Evolutionary conservation across 2,113 vertebrate genomes (phyloP), one percentile per base, ranked within the genome.

Genomic region (Himantopus leucocephalus): DNA sequence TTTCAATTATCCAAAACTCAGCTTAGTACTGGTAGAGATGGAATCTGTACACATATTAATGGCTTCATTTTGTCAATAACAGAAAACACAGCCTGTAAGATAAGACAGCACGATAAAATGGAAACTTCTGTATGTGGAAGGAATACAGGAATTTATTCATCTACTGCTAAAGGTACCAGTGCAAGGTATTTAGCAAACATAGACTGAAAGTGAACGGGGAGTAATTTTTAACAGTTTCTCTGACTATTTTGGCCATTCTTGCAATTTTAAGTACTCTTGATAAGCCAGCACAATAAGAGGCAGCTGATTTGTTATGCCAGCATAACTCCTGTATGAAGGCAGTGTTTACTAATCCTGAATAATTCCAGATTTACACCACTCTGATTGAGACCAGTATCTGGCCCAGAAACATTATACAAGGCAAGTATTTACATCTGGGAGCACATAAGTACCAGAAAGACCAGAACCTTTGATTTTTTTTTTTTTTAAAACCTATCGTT

Each of bases 341-440:
- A 90, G 43, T 72, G 35, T 77, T 96, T 88, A 75, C 70, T 86
- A 93, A 72, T 77, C 64, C 81, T 81, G 79, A 96, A 88, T 91
- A 92, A 96, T 67, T 88, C 71, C 85, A 94, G 85, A 92, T 93
- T 95, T 92, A 91, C 94, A 88, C 82, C 64, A 30, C 52, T 86
- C 77, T 90, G 76, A 91, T 7, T 79, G 80, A 96, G 76, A 56
- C 48, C 1, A 13, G n/a, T 75, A 45, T 90, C 63, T 91, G 76
- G 56, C 87, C 72, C 88, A 84, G 94, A 86, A 92, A 84, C 60
- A 71, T 95, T 90, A 91, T 85, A 93, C 67, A 76, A 78, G 58
- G 47, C 88, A 93, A 93, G 73, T 76, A 79, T 80, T 88, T 90
- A 92, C 94, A 92, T 94, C 83, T 91, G 95, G 41, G 81, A 96